Percentiles rank a stretch among this genome's conserved stretches.
Evolutionary conservation across 2,888 invertebrate genomes (phyloP).

Genomic region (Cataglyphis livida): DNA sequence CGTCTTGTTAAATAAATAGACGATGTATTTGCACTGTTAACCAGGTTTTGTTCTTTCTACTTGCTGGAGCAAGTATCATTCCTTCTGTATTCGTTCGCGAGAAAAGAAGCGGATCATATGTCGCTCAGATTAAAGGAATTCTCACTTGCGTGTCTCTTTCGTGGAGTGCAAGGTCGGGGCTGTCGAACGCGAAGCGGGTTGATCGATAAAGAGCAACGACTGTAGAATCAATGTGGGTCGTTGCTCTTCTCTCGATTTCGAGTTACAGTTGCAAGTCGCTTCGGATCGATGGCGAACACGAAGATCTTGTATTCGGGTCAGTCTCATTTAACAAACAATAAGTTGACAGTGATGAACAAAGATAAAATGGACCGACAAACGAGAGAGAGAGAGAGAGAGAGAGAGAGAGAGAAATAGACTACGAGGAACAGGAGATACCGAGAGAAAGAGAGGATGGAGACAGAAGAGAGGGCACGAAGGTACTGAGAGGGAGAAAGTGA

Average conservation of each 20-base stretch:
- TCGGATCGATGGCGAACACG: constrained; percentile 41
- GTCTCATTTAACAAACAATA: constrained; percentile 74
- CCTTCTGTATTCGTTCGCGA: constrained; percentile 2
- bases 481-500: constrained; percentile 45
- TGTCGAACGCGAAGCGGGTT: constrained; percentile 62
- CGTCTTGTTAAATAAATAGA: neutral
- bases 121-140: constrained; percentile 33
- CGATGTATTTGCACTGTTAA: neutral
- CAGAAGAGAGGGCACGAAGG: constrained; percentile 24
- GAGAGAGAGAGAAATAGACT: neutral
- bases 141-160: constrained; percentile 5
- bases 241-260: constrained; percentile 67
- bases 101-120: constrained; percentile 25
- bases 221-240: constrained; percentile 72
- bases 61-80: neutral
- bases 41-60: neutral
- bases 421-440: neutral
- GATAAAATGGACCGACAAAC: constrained; percentile 48
- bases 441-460: constrained; percentile 23
- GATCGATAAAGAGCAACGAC: constrained; percentile 73
- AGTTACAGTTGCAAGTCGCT: constrained; percentile 62
- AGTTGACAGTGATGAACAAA: constrained; percentile 71
- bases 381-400: neutral
- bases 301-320: constrained; percentile 74
- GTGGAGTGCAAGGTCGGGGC: constrained; percentile 71